Evolutionary conservation across 2,113 vertebrate species (phyloP).

Genomic region (Romanogobio albipinnatus): DNA sequence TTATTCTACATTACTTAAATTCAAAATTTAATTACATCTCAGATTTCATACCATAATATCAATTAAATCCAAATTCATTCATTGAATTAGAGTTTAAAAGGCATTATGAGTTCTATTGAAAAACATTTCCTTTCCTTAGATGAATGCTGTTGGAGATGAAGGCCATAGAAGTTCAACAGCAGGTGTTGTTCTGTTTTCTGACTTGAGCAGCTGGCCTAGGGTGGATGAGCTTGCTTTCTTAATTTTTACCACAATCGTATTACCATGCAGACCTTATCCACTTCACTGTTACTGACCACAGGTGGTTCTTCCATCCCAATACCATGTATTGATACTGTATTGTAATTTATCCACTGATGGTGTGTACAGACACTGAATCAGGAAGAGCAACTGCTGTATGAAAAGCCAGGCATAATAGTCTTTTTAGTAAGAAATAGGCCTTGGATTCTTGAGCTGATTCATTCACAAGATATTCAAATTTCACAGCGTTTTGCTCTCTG

Average conservation of each 20-base stretch:
- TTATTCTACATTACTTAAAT: too few species aligned
- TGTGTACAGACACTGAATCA: constrained; percentile 66
- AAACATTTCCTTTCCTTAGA: constrained; percentile 28
- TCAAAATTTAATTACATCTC: too few species aligned
- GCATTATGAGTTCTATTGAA: not conserved
- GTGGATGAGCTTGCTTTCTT: constrained; percentile 53
- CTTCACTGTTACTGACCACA: constrained; percentile 59
- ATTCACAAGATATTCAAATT: constrained; percentile 27
- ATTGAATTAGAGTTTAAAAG: not conserved
- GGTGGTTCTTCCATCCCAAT: constrained; percentile 66
- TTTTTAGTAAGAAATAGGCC: not conserved
- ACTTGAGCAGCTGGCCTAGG: constrained; percentile 63
- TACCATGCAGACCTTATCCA: constrained; percentile 54
- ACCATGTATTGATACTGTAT: constrained; percentile 51
- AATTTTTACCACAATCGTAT: constrained; percentile 59
- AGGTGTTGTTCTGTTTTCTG: constrained; percentile 74
- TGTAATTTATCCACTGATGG: constrained; percentile 66
- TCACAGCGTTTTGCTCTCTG: constrained; percentile 28
- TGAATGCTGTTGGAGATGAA: constrained; percentile 59
- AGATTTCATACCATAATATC: not conserved
- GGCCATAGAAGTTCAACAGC: constrained; percentile 62
- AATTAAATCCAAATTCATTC: not conserved
- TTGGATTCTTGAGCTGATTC: constrained; percentile 22
- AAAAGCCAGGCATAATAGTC: constrained; percentile 42
- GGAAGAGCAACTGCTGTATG: constrained; percentile 27